Conservation (phyloP, 64 coral and sea anemone genomes). For the Montipora sp. region DNA sequence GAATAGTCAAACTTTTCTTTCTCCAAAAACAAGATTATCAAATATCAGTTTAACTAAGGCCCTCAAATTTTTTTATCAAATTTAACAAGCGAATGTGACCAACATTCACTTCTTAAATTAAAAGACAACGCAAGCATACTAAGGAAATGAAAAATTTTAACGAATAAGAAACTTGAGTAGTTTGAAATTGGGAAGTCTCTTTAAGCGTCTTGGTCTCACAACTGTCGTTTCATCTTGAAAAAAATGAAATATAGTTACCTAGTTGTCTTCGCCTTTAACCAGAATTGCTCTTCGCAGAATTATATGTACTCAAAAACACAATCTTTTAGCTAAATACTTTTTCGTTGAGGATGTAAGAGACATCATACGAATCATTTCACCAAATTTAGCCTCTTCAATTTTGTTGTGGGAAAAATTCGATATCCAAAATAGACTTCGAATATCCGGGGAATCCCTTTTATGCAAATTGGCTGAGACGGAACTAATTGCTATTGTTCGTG, state of each 20-base stretch:
- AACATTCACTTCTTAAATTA: too few relatives aligned
- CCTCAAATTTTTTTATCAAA: too few relatives aligned
- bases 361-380: not conserved
- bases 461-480: not conserved
- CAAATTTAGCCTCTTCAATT: constrained; percentile 22
- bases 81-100: too few relatives aligned
- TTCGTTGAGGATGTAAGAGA: not conserved
- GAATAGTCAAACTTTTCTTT: too few relatives aligned
- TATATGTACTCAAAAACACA: not conserved
- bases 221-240: too few relatives aligned
- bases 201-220: too few relatives aligned
- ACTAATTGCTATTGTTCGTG: not conserved
- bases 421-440: not conserved
- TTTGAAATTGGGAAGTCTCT: too few relatives aligned
- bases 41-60: too few relatives aligned
- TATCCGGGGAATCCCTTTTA: not conserved
- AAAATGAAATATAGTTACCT: not conserved
- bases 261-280: not conserved
- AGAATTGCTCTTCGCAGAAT: not conserved
- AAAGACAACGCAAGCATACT: too few relatives aligned
- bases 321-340: not conserved
- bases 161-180: too few relatives aligned
- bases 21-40: too few relatives aligned
- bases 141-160: too few relatives aligned
- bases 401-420: not conserved